Percentiles rank a stretch among this genome's conserved stretches.
phyloP scores from a whole-genome alignment of 1,140 invertebrate genomes.

The Drosophila aff. region DNA sequence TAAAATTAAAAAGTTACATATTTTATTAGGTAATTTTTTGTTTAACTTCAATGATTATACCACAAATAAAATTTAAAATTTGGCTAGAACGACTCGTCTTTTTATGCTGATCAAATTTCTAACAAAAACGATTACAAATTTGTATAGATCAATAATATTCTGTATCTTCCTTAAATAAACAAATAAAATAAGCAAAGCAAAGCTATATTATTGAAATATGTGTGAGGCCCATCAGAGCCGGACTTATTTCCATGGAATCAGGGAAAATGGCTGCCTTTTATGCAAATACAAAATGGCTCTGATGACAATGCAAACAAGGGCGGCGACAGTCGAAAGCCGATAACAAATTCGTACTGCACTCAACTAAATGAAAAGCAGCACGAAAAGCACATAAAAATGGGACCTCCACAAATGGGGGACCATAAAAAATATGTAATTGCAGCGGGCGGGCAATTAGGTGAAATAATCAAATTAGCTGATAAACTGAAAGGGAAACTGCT shows the following conservation, averaged over 20 bases:
- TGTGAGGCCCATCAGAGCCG: neutral
- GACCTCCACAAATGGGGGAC: conserved; percentile 30
- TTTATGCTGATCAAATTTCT: no score
- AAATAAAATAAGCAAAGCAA: neutral
- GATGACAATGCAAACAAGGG: conserved; percentile 78
- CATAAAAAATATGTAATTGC: conserved; percentile 61
- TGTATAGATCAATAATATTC: no score
- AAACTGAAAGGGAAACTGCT: conserved; percentile 41
- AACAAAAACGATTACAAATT: no score
- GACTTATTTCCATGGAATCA: conserved; percentile 31
- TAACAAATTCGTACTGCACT: conserved; percentile 53
- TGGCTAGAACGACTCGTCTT: no score
- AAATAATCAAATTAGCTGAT: conserved; percentile 77
- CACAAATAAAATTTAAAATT: no score
- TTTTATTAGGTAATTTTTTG: no score
- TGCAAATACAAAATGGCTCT: conserved; percentile 64
- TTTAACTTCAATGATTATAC: no score
- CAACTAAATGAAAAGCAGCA: conserved; percentile 65
- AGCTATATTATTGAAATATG: neutral
- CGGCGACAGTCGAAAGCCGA: conserved; percentile 53
- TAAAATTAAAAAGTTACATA: no score
- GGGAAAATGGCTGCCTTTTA: conserved; percentile 34
- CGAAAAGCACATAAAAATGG: conserved; percentile 36
- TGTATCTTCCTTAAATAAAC: neutral
- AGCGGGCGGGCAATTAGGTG: conserved; percentile 51